These are phyloP conservation scores for Ailuropoda melanoleuca DNA, from an alignment of 2,113 vertebrate species.

Conservation along the genomic window DNA sequence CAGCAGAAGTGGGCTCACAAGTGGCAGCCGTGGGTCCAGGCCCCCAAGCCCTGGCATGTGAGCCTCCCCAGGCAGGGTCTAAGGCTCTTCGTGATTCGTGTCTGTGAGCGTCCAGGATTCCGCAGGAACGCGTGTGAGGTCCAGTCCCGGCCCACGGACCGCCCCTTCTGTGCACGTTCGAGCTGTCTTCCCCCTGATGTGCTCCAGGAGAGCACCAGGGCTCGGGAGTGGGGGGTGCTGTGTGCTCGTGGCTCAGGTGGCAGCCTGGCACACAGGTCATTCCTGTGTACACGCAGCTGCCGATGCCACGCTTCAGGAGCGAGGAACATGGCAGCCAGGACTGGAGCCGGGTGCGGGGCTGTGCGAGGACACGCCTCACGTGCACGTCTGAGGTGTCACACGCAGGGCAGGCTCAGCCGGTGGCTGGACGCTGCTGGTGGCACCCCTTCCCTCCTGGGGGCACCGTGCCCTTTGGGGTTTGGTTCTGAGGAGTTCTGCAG, in stretches of 20 bases:
- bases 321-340: slow-evolving; percentile 91
- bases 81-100: background rate
- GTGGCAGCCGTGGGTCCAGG: background rate
- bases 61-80: background rate
- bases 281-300: slow-evolving; percentile 92
- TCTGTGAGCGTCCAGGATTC: background rate
- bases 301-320: slow-evolving; percentile 94
- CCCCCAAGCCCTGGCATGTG: background rate
- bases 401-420: background rate
- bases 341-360: slow-evolving; percentile 6
- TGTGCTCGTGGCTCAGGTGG: slow-evolving; percentile 89
- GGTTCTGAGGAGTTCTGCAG: background rate
- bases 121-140: too few species aligned
- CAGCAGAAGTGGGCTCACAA: rapidly evolving
- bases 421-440: background rate
- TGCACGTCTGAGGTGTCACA: slow-evolving; percentile 30
- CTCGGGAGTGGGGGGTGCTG: slow-evolving; percentile 12
- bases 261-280: slow-evolving; percentile 92
- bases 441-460: too few species aligned
- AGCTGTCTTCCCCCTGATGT: background rate
- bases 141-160: rapidly evolving
- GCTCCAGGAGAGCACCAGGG: background rate
- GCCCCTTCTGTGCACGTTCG: background rate
- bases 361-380: slow-evolving; percentile 93
- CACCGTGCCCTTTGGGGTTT: rapidly evolving